Percentiles rank a stretch among this genome's conserved stretches.
Conservation (phyloP, 2,888 invertebrate species). For the Nemotelus nigrinus region DNA sequence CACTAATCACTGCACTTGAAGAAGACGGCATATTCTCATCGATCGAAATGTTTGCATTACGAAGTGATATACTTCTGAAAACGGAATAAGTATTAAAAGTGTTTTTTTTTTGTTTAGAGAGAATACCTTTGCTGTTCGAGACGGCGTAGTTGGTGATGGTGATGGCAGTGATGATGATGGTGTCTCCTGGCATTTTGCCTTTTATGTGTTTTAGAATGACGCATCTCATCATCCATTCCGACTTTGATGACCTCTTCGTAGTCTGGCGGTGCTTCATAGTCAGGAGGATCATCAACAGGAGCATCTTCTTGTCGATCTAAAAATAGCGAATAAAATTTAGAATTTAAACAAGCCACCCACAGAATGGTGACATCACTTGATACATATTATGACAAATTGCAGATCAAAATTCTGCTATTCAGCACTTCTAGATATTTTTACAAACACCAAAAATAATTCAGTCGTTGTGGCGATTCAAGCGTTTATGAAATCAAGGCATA, state of each 20-base stretch:
- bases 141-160: background rate
- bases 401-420: too few relatives aligned
- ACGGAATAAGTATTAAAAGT: background rate
- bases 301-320: slow-evolving; percentile 66
- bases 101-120: background rate
- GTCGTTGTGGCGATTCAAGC: too few relatives aligned
- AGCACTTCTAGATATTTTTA: too few relatives aligned
- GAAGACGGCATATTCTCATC: slow-evolving; percentile 32
- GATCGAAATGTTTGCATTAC: background rate
- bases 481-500: too few relatives aligned
- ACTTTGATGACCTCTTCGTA: slow-evolving; percentile 75
- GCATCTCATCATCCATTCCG: slow-evolving; percentile 65
- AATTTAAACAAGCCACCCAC: too few relatives aligned
- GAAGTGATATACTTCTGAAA: slow-evolving; percentile 18
- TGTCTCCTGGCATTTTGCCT: slow-evolving; percentile 53
- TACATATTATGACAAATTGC: too few relatives aligned
- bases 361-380: too few relatives aligned
- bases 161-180: slow-evolving; percentile 49
- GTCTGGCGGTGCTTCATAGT: slow-evolving; percentile 77
- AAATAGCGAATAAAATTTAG: slow-evolving; percentile 59
- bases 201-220: slow-evolving; percentile 58
- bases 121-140: background rate
- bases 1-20: background rate
- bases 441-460: too few relatives aligned
- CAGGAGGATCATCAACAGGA: slow-evolving; percentile 69